These are phyloP conservation scores for Hemicentrotus pulcherrimus DNA, from an alignment of 35 echinoderm and acorn worm genomes.

Conservation along the genomic window DNA sequence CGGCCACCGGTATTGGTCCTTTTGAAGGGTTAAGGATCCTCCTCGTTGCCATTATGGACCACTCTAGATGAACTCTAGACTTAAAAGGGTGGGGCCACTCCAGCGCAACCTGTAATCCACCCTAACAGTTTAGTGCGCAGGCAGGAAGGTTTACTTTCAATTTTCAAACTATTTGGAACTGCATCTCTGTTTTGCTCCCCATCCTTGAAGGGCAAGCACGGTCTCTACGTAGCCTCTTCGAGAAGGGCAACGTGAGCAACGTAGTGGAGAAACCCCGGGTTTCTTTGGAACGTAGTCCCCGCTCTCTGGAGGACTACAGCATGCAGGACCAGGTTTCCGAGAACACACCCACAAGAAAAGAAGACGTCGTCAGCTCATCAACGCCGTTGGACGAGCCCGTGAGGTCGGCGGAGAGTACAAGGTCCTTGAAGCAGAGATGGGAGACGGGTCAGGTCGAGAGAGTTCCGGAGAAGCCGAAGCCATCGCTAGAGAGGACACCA, in stretches of 20 bases:
- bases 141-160: too few species aligned
- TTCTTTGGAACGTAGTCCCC: conserved; percentile 51
- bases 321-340: conserved; percentile 64
- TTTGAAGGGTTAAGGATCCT: too few species aligned
- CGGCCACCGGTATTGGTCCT: too few species aligned
- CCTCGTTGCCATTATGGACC: too few species aligned
- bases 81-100: too few species aligned
- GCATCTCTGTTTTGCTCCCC: background rate
- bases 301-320: conserved; percentile 59
- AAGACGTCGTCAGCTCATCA: conserved; percentile 68
- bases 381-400: conserved; percentile 60
- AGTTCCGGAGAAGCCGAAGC: conserved; percentile 67
- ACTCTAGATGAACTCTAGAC: too few species aligned
- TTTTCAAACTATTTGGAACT: too few species aligned
- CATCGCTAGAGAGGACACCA: conserved; percentile 30
- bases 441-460: conserved; percentile 90
- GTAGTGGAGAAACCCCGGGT: conserved; percentile 65
- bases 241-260: conserved; percentile 88
- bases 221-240: conserved; percentile 71
- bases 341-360: conserved; percentile 74
- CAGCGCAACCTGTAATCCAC: too few species aligned
- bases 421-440: conserved; percentile 79
- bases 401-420: conserved; percentile 53
- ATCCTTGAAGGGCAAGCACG: conserved; percentile 28
- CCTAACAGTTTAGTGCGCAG: too few species aligned